Conservation (phyloP, 1,140 invertebrate species). For the Penaeus vannamei region DNA sequence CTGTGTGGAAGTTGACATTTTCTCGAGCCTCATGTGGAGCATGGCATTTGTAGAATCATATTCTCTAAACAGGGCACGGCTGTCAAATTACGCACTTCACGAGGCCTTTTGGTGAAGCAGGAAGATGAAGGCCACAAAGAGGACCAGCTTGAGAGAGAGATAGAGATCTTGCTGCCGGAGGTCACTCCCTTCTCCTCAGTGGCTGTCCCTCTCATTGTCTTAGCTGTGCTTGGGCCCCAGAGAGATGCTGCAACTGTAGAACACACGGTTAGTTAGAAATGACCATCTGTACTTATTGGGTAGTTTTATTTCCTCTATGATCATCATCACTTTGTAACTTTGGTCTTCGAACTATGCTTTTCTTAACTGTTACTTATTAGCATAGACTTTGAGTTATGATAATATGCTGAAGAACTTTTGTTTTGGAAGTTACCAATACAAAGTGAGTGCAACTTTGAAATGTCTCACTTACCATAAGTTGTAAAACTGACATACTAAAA, state of each 20-base stretch:
- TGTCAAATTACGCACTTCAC: constrained; percentile 52
- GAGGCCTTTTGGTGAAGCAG: constrained; percentile 33
- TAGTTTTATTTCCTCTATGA: constrained; percentile 19
- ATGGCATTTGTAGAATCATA: no score
- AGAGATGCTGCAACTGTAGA: constrained; percentile 79
- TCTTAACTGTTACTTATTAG: no score
- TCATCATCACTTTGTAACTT: neutral
- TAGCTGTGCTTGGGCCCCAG: constrained; percentile 82
- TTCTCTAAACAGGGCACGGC: constrained; percentile 22
- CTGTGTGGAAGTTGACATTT: no score
- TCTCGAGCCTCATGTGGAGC: no score
- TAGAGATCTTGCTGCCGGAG: constrained; percentile 78
- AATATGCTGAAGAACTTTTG: no score
- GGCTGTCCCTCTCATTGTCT: constrained; percentile 78
- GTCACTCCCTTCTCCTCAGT: constrained; percentile 81
- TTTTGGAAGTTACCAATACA: no score
- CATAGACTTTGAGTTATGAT: no score
- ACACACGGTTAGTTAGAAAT: constrained; percentile 76
- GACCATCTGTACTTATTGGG: constrained; percentile 31
- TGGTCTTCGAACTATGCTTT: no score
- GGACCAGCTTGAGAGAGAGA: constrained; percentile 74
- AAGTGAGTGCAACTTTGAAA: no score
- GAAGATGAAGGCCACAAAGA: constrained; percentile 11
- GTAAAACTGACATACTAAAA: neutral
- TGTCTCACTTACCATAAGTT: no score